A percentile compares a stretch with the other conserved stretches of the same genome.
Evolutionary conservation across 2,888 invertebrate genomes (phyloP).

Genomic region (Lepidochrysops patricia): DNA sequence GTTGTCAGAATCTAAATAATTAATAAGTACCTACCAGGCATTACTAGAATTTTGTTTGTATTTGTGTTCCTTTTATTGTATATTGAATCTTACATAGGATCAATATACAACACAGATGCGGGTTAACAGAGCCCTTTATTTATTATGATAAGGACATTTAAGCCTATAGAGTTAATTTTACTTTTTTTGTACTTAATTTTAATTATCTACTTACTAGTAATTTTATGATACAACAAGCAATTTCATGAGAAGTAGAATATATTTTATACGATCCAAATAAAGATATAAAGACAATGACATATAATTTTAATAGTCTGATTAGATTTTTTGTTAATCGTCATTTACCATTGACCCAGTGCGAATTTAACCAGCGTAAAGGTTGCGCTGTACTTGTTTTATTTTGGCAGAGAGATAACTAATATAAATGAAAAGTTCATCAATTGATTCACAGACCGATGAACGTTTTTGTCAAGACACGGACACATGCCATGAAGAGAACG

Average conservation of each 20-base stretch:
- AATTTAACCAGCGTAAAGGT: conserved; percentile 52
- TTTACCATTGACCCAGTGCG: conserved; percentile 57
- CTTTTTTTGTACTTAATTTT: too few relatives aligned
- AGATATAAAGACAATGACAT: background rate
- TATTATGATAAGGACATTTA: background rate
- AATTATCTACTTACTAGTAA: background rate
- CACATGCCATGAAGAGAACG: too few relatives aligned
- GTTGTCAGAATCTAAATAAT: too few relatives aligned
- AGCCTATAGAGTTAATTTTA: background rate
- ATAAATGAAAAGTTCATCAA: too few relatives aligned
- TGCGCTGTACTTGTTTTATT: conserved; percentile 23
- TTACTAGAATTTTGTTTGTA: too few relatives aligned
- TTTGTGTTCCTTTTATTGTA: too few relatives aligned
- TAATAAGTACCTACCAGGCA: too few relatives aligned
- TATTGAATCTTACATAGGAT: too few relatives aligned
- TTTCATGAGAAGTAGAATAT: background rate
- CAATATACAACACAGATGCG: too few relatives aligned
- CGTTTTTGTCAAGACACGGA: background rate
- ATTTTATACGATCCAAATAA: background rate
- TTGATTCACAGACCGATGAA: background rate
- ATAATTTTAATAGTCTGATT: conserved; percentile 1
- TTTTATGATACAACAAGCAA: background rate
- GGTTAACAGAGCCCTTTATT: background rate
- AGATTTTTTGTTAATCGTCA: conserved; percentile 28
- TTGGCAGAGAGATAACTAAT: background rate